These are phyloP conservation scores for Bactericera cockerelli DNA, from an alignment of 1,140 invertebrate genomes.

Conservation along the genomic window DNA sequence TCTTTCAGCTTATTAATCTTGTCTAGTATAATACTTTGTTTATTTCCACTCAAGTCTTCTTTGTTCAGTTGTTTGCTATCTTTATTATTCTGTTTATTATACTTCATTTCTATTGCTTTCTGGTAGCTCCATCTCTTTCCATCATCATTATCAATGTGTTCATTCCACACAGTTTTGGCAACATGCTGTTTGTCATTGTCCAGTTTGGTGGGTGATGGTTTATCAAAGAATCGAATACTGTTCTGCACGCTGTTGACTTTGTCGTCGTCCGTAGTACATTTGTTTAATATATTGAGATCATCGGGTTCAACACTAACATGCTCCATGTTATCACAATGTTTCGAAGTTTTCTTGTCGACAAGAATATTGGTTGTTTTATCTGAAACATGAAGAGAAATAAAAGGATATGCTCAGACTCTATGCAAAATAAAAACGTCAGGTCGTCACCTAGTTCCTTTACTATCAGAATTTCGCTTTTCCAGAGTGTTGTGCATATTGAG, in stretches of 20 bases:
- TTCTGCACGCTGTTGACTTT: slow-evolving; percentile 14
- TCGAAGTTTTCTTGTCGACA: neutral
- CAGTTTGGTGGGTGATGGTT: neutral
- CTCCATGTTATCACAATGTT: neutral
- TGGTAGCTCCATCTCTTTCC: neutral
- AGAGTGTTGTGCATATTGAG: no score
- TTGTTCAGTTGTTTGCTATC: neutral
- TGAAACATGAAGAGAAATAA: neutral
- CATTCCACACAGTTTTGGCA: neutral
- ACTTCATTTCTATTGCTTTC: slow-evolving; percentile 1
- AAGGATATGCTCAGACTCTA: neutral
- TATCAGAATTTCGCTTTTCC: no score
- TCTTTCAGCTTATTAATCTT: neutral
- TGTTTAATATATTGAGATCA: slow-evolving; percentile 8
- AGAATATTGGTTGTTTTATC: neutral
- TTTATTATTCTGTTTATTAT: neutral
- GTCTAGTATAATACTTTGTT: neutral
- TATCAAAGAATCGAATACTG: slow-evolving; percentile 5
- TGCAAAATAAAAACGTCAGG: no score
- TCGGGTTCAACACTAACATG: neutral
- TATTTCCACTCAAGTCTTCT: neutral
- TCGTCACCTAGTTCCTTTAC: no score
- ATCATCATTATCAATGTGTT: neutral
- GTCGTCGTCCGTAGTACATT: slow-evolving; percentile 19
- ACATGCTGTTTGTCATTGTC: neutral